These are phyloP conservation scores for Pyrrhia umbra DNA, from an alignment of 2,888 invertebrate genomes.

Conservation along the genomic window DNA sequence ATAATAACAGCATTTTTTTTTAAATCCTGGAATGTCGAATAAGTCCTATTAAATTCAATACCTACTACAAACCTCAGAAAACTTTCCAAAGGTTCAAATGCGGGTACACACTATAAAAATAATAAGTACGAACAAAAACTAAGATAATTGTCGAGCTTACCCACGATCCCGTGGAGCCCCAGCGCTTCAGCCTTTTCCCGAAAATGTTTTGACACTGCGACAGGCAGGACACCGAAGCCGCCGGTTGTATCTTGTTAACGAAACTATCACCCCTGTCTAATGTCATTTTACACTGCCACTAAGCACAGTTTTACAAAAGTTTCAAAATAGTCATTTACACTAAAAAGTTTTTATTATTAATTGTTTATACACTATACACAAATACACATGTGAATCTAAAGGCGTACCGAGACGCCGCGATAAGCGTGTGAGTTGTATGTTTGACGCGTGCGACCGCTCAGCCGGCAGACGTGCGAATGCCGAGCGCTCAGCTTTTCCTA, in stretches of 20 bases:
- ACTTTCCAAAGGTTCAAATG: constrained; percentile 9
- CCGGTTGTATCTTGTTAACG: constrained; percentile 87
- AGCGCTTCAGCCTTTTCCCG: constrained; percentile 92
- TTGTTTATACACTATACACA: constrained; percentile 49
- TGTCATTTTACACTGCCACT: constrained; percentile 82
- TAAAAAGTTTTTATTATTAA: constrained; percentile 8
- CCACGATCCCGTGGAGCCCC: constrained; percentile 94
- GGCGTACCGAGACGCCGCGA: constrained; percentile 29
- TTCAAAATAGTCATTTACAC: constrained; percentile 46
- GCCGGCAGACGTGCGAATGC: constrained; percentile 77
- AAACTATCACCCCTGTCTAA: constrained; percentile 87
- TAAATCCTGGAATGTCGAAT: not conserved
- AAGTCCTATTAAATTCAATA: not conserved
- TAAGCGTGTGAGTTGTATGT: constrained; percentile 35
- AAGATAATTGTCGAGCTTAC: constrained; percentile 80
- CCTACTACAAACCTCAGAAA: not conserved
- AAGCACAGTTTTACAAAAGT: constrained; percentile 37
- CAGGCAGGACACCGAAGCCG: constrained; percentile 87
- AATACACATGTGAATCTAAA: constrained; percentile 43
- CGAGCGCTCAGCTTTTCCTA: constrained; percentile 71
- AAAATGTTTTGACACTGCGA: constrained; percentile 92
- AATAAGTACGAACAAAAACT: not conserved
- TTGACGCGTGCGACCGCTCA: constrained; percentile 76
- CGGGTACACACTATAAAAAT: not conserved
- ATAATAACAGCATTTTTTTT: not conserved